Conservation (phyloP, 1,140 invertebrate genomes). For the Amphibalanus amphitrite region DNA sequence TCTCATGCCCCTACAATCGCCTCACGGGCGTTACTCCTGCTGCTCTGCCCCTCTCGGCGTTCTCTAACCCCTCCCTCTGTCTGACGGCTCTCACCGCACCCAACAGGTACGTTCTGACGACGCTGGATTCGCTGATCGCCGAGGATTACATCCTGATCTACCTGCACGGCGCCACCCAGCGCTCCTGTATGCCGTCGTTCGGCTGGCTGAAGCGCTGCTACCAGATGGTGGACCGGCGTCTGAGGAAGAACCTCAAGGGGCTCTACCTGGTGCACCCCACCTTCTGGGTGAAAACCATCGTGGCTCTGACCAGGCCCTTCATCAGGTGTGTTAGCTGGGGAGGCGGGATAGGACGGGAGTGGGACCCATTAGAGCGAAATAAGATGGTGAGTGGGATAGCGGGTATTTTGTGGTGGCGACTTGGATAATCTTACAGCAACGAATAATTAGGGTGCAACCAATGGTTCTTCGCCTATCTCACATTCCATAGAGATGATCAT, state of each 20-base stretch:
- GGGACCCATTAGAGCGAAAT: too few relatives aligned
- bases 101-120: conserved; percentile 60
- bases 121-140: conserved; percentile 64
- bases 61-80: conserved; percentile 4
- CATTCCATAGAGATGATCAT: too few relatives aligned
- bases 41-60: too few relatives aligned
- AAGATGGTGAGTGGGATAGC: too few relatives aligned
- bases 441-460: too few relatives aligned
- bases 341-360: too few relatives aligned
- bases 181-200: conserved; percentile 55
- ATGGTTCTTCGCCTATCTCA: too few relatives aligned
- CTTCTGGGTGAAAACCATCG: conserved; percentile 73
- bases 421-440: too few relatives aligned
- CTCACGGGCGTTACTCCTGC: too few relatives aligned
- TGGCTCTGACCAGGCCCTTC: conserved; percentile 62
- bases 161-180: conserved; percentile 59
- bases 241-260: conserved; percentile 66
- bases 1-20: too few relatives aligned
- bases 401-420: too few relatives aligned
- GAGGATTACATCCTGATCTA: conserved; percentile 78
- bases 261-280: conserved; percentile 77
- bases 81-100: conserved; percentile 4
- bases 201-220: conserved; percentile 61
- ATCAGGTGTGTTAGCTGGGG: conserved; percentile 50
- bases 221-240: conserved; percentile 52